Base-by-base conservation (phyloP, 2,888 invertebrate species). In the Diaperis boleti region DNA sequence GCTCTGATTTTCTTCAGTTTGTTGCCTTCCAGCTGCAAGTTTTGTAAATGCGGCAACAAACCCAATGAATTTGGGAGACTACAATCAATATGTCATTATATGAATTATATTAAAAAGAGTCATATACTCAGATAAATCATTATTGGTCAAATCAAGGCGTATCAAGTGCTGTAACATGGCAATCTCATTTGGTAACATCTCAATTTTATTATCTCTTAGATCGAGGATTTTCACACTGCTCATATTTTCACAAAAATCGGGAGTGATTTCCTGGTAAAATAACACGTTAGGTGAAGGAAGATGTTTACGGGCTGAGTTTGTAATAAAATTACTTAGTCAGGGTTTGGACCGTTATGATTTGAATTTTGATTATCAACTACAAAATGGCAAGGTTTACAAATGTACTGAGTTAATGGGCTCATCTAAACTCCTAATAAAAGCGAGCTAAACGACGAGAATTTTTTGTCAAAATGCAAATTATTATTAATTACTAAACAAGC, bases 11-110 rank as follows among this genome's bases (percentile, higher is more conserved):
- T 89, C 72, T 91, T 88, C 69, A 96, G 83, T 72, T 91, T 91
- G 82, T 96, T 96, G 3, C 96, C 96, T 69, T 95, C 93, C 73
- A 96, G 85, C 66, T 89, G 89, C 49, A 96, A 85, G 69, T 91
- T 91, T 74, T 93, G 92, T 60, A 96, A 82, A 76, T 94, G 91
- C 0, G 91, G 88, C 72, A 96, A 83, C 1, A 86, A 80, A 14
- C 89, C 85, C 50, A 92, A 75, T n/a, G 85, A 83, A 72, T 83
- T 85, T n/a, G 92, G 92, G 64, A 93, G 81, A 68, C 89, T 90
- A 74, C 1, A 76, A 78, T 65, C 5, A 18, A 65, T 11, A 18
- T 15, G 35, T 14, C 5, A 10, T 3, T 18, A 33, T 11, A 49
- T 4, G n/a, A 7, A 35, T 7, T 6, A n/a, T n/a, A n/a, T n/a